Conservation (phyloP, 1,140 invertebrate genomes). For the Diachasmimorpha longicaudata region DNA sequence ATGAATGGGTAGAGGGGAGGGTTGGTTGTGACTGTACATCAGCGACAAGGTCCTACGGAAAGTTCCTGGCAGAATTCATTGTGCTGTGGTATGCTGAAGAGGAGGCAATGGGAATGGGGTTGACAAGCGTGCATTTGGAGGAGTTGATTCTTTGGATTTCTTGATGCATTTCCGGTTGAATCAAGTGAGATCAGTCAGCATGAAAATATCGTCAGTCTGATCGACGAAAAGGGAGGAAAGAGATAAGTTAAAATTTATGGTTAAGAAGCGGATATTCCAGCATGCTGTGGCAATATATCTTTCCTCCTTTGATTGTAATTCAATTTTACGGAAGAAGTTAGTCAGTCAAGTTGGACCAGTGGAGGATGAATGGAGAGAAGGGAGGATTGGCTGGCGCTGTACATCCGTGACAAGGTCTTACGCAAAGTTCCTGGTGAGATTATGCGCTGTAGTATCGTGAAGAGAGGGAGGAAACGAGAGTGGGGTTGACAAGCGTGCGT, state of each 20-base stretch:
- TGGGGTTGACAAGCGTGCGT: background rate
- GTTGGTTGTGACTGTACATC: conserved; percentile 18
- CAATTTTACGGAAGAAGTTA: conserved; percentile 53
- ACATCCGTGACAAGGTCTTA: background rate
- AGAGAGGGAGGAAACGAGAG: background rate
- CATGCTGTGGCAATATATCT: background rate
- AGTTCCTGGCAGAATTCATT: background rate
- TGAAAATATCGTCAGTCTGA: no score
- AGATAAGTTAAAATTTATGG: conserved; percentile 35
- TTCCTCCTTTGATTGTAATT: conserved; percentile 61
- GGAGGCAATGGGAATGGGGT: background rate
- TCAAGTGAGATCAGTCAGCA: no score
- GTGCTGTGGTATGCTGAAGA: background rate
- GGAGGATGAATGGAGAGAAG: background rate
- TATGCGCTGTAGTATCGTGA: background rate
- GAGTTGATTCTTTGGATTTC: background rate
- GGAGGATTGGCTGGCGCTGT: conserved; percentile 11
- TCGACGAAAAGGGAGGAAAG: background rate
- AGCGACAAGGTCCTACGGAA: background rate
- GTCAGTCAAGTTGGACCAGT: conserved; percentile 28
- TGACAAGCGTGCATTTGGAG: background rate
- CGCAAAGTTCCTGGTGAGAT: background rate
- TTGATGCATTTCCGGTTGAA: background rate
- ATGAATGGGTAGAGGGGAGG: background rate
- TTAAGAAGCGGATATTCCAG: conserved; percentile 22